Evolutionary conservation across 2,113 vertebrate genomes (phyloP).

Genomic region (rat (Rattus norvegicus)): GRCr8 NC_086020.1:106122001-106122500

Average conservation of each 20-base stretch:
- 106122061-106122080: background rate
- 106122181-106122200: background rate
- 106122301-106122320: too few species aligned
- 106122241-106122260: background rate
- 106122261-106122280: too few species aligned
- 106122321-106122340: too few species aligned
- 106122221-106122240: constrained; percentile 19
- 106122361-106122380: too few species aligned
- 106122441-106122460: too few species aligned
- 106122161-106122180: background rate
- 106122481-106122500: too few species aligned
- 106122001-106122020: background rate
- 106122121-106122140: background rate
- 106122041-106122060: background rate
- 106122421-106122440: too few species aligned
- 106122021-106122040: background rate
- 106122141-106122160: background rate
- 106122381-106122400: too few species aligned
- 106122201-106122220: background rate
- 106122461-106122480: too few species aligned
- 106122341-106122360: too few species aligned
- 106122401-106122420: too few species aligned
- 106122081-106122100: background rate
- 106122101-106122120: background rate
- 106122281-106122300: too few species aligned